A percentile compares a stretch with the other conserved stretches of the same genome.
These are phyloP conservation scores for Diorhabda elongata DNA, from an alignment of 1,140 invertebrate genomes.

Conservation along the genomic window DNA sequence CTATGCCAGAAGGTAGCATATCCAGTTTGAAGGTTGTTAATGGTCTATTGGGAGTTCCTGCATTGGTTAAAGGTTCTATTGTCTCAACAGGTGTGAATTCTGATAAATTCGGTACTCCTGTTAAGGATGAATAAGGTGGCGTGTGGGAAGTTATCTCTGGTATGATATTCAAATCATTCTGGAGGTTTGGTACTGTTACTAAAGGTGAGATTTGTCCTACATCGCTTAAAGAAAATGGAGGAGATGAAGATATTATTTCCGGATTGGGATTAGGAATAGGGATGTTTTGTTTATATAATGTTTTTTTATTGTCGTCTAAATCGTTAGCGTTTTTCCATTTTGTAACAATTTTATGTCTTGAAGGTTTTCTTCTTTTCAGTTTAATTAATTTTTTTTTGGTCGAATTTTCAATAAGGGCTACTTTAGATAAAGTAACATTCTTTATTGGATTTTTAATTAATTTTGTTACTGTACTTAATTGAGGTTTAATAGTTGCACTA, in stretches of 20 bases:
- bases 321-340: conserved; percentile 25
- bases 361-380: conserved; percentile 27
- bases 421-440: not conserved
- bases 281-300: conserved; percentile 33
- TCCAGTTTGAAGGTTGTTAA: conserved; percentile 37
- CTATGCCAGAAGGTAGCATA: conserved; percentile 28
- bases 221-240: conserved; percentile 33
- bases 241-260: conserved; percentile 39
- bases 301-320: conserved; percentile 34
- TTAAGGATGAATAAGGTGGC: conserved; percentile 30
- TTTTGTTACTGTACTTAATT: conserved; percentile 12
- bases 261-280: conserved; percentile 38
- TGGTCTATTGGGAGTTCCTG: conserved; percentile 17
- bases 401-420: not conserved
- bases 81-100: conserved; percentile 14
- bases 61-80: conserved; percentile 10
- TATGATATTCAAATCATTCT: conserved; percentile 8
- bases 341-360: conserved; percentile 24
- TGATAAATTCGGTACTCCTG: conserved; percentile 23
- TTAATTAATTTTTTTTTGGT: conserved; percentile 18
- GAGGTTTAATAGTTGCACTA: too few species aligned
- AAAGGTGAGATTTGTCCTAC: conserved; percentile 13
- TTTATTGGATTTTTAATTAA: conserved; percentile 15
- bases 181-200: not conserved
- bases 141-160: conserved; percentile 35